These are phyloP conservation scores for Uropetala carovei DNA, from an alignment of 2,888 invertebrate genomes.

Conservation along the genomic window DNA sequence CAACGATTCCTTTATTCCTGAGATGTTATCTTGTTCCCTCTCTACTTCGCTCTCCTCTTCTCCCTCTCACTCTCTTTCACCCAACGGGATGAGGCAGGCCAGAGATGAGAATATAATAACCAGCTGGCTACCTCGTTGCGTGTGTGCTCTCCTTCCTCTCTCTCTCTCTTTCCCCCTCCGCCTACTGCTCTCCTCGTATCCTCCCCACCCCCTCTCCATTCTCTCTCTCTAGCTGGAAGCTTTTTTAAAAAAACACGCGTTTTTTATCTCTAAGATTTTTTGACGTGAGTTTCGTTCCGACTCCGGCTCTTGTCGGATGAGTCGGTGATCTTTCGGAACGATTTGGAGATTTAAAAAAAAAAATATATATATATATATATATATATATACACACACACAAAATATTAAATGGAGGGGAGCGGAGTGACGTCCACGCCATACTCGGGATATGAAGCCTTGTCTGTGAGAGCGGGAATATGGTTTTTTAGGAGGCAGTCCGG, in stretches of 20 bases:
- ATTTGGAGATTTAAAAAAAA: slow-evolving; percentile 54
- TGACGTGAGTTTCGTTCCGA: slow-evolving; percentile 55
- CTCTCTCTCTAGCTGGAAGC: neutral
- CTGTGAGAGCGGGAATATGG: neutral
- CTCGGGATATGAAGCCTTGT: neutral
- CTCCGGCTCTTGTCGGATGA: slow-evolving; percentile 30
- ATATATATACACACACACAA: too few species aligned
- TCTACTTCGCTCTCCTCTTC: too few species aligned
- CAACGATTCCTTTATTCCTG: neutral
- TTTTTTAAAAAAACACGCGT: slow-evolving; percentile 14
- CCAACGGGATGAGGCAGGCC: neutral
- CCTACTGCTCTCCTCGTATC: neutral
- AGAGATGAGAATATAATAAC: slow-evolving; percentile 48
- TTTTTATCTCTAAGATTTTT: slow-evolving; percentile 28
- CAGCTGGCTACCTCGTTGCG: slow-evolving; percentile 60
- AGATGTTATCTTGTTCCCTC: neutral
- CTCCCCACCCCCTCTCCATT: neutral
- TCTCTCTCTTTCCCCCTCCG: slow-evolving; percentile 13
- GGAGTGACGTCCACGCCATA: neutral
- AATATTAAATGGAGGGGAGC: neutral
- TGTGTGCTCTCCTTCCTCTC: slow-evolving; percentile 3
- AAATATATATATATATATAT: too few species aligned
- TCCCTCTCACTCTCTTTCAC: slow-evolving; percentile 2
- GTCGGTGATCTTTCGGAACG: slow-evolving; percentile 54
- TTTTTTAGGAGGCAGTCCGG: neutral